Base-by-base conservation (phyloP, 2,888 invertebrate genomes). In the Cremastinae sp. region DNA sequence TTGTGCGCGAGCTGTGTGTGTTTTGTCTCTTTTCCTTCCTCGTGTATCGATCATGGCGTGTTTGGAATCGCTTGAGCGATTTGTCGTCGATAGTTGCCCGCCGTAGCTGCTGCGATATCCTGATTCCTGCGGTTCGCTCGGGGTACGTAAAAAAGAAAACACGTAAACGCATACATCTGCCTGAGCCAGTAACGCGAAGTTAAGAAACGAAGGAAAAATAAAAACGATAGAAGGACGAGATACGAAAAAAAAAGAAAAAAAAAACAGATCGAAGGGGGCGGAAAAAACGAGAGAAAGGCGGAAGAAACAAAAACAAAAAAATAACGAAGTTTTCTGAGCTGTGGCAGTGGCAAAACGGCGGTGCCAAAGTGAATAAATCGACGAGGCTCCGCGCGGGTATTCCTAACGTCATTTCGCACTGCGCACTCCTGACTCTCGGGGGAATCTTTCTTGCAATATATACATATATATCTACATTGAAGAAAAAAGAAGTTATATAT, bases 41-140 rank as follows among this genome's bases (percentile, higher is more conserved):
- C 55, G 37, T 59, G 41, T 70, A 79, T 78, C 78, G 75, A 75
- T 79, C 69, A 79, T 79, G 79, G 78, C 78, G 76, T 72, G 65
- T 79, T 78, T 76, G 74, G 69, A 74, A 76, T 76, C 76, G 66
- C 74, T 41, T 69, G 62, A 59, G 65, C 61, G 61, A 73, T 74
- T 74, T 66, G 72, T 66, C 74, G 69, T 76, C 72, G 74, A 72
- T 72, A 74, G 64, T 75, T 69, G 59, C 62, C 72, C 69, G 43
- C 41, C 20, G 59, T 70, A 69, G 47, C 65, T 14, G 55, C 76
- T 74, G 41, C 41, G 55, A 73, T 59, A 51, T 64, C 41, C 22
- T 39, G n/a, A 70, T 16, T 61, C 69, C 65, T 71, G 71, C 49
- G 49, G 43, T 66, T 28, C 14, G 56, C 49, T 73, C 45, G 69